Evolutionary conservation across 1,140 invertebrate genomes (phyloP).

Genomic region (Heliconius himera): DNA sequence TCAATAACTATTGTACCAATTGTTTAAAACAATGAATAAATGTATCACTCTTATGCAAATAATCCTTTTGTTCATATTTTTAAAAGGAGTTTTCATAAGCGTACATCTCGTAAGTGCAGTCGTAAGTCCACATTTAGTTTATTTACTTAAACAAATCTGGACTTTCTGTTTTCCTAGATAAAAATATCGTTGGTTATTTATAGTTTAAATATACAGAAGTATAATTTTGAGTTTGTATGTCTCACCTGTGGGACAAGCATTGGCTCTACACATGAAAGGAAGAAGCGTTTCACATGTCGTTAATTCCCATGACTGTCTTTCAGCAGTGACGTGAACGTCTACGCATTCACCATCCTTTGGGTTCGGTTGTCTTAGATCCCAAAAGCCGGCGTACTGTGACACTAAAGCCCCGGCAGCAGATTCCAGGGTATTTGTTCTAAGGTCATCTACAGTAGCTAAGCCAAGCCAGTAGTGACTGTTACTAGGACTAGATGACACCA

Average conservation of each 20-base stretch:
- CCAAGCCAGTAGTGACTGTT: constrained; percentile 93
- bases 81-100: not conserved
- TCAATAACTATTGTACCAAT: constrained; percentile 29
- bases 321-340: constrained; percentile 88
- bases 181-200: no score
- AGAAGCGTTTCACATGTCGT: constrained; percentile 96
- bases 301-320: constrained; percentile 94
- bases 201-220: no score
- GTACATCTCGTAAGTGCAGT: not conserved
- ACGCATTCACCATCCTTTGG: constrained; percentile 94
- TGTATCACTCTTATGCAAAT: constrained; percentile 19
- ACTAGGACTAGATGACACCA: constrained; percentile 85
- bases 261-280: constrained; percentile 95
- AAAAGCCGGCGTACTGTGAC: constrained; percentile 96
- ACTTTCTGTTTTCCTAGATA: no score
- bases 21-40: constrained; percentile 29
- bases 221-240: not conserved
- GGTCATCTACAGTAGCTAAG: constrained; percentile 93
- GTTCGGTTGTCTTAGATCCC: constrained; percentile 93
- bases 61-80: not conserved
- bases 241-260: constrained; percentile 94
- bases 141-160: no score
- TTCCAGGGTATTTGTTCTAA: constrained; percentile 95
- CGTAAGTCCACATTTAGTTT: not conserved
- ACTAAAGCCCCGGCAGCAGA: constrained; percentile 95